Base-by-base conservation (phyloP, 2,888 invertebrate species). In the Eurytoma adleriae region DNA sequence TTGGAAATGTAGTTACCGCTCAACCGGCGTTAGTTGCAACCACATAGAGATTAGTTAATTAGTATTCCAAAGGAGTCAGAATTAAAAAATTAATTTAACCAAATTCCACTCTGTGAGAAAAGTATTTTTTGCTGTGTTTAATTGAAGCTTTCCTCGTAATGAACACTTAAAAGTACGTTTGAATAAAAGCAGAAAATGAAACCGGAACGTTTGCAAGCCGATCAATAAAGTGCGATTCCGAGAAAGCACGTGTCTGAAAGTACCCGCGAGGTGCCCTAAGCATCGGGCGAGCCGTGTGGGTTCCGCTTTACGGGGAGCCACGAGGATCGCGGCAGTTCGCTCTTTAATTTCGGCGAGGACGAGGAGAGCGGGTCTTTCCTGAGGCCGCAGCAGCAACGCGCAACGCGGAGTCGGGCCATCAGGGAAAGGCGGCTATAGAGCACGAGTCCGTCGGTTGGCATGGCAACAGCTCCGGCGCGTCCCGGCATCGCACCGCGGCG, bases 401-500 rank as follows among this genome's bases (percentile, higher is more conserved):
- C 54, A 18, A 30, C 50, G 20, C 50, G 56, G 30, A 27, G 18
- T 14, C 56, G 66, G 70, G 50, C 74, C 69, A 72, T 79, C 61
- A 69, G 56, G 56, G 57, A 62, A 61, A 48, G 20, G 71, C 71
- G 70, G 10, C 14, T 48, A 75, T 20, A 40, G 73, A 10, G 24
- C 20, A 87, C 84, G 87, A 88, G 88, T 88, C 86, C 86, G 90
- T 87, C 89, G 89, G 90, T 90, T 87, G 89, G 87, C 90, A 90
- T 90, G 89, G 90, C 87, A 90, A 90, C 90, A 88, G 89, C 89
- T 90, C 87, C 62, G 84, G 86, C 86, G 88, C 90, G 89, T 89
- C 89, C 89, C 89, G 89, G 90, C 89, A 86, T 89, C 89, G 85
- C 87, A 86, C 61, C 24, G 86, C 40, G 40, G 40, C 90, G 90